Percentiles rank a stretch among this genome's conserved stretches.
phyloP scores from a whole-genome alignment of 2,888 invertebrate species.

The Xestoiulus laeticollis region DNA sequence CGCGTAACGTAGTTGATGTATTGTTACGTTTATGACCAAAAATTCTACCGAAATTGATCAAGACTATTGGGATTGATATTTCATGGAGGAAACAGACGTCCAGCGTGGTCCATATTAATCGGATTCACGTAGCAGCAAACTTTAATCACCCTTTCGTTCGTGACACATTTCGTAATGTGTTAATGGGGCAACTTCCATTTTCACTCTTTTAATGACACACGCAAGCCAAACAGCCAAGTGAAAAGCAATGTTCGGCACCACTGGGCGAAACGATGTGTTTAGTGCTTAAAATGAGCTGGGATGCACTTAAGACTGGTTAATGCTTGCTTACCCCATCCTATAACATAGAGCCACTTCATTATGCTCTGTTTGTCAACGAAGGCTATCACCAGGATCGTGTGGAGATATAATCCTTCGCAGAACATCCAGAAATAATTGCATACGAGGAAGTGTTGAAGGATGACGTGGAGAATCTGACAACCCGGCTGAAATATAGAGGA shows the following conservation, averaged over 20 bases:
- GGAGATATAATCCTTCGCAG: slow-evolving; percentile 92
- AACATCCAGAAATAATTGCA: slow-evolving; percentile 98
- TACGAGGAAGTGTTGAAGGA: slow-evolving; percentile 86
- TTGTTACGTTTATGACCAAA: not conserved
- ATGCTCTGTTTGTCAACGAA: slow-evolving; percentile 89
- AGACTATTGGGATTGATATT: not conserved
- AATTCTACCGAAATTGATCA: not conserved
- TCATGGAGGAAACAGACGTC: not conserved
- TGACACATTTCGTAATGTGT: not conserved
- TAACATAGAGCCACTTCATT: slow-evolving; percentile 80
- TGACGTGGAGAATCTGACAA: slow-evolving; percentile 83
- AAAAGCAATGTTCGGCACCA: not conserved
- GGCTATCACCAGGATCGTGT: slow-evolving; percentile 89
- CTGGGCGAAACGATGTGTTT: not conserved
- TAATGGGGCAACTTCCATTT: not conserved
- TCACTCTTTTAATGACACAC: not conserved
- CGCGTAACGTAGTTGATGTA: not conserved
- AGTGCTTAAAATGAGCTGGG: not conserved
- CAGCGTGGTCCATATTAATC: not conserved
- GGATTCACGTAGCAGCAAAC: not conserved
- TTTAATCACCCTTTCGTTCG: not conserved
- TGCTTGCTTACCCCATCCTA: slow-evolving; percentile 76
- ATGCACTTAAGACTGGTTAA: not conserved
- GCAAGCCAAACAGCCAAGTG: no score
- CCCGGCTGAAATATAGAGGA: slow-evolving; percentile 69